phyloP scores from a whole-genome alignment of 2,888 invertebrate genomes.

The Nomada lathburiana region DNA sequence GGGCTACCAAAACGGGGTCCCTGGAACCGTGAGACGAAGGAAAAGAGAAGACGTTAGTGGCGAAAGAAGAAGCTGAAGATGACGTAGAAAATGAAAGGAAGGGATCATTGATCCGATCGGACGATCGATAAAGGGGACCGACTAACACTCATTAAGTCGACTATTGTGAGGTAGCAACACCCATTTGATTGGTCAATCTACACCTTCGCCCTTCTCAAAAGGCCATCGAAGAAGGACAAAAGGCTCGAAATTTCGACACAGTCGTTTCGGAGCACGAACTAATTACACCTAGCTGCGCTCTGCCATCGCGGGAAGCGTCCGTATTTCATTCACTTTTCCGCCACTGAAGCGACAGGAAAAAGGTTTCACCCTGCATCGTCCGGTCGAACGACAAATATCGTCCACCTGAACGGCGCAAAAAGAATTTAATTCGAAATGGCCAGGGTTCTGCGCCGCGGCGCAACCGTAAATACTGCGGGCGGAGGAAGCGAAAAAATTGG shows the following conservation, averaged over 20 bases:
- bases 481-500: background rate
- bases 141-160: conserved; percentile 79
- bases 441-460: background rate
- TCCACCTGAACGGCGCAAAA: conserved; percentile 40
- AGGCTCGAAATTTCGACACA: conserved; percentile 13
- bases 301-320: background rate
- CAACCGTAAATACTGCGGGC: background rate
- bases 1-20: conserved; percentile 51
- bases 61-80: conserved; percentile 58
- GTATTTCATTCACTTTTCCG: conserved; percentile 22
- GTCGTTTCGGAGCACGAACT: conserved; percentile 15
- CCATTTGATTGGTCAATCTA: conserved; percentile 82
- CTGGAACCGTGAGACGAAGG: conserved; percentile 40
- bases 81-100: conserved; percentile 67
- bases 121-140: conserved; percentile 70
- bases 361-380: conserved; percentile 71
- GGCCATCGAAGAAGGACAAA: conserved; percentile 49
- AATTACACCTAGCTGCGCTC: conserved; percentile 20
- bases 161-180: conserved; percentile 79
- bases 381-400: too few species aligned
- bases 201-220: conserved; percentile 56
- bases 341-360: conserved; percentile 47
- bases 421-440: background rate
- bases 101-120: conserved; percentile 68
- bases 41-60: conserved; percentile 51